Base-by-base conservation (phyloP, 2,113 vertebrate species). In the Sylvietta virens region DNA sequence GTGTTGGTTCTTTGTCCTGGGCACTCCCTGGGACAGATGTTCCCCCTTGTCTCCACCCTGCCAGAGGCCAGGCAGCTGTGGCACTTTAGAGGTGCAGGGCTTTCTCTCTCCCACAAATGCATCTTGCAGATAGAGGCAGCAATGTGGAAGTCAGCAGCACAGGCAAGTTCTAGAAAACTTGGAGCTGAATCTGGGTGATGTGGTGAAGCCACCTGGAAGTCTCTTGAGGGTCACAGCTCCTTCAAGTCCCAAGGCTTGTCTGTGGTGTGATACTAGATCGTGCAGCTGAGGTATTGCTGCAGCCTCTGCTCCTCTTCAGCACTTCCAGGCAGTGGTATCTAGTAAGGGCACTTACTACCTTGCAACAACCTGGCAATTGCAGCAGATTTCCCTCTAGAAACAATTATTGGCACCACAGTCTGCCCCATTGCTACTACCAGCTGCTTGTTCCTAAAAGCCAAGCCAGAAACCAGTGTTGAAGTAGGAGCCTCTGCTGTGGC, bases 61-160 rank as follows among this genome's bases (percentile, higher is more conserved):
- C 27, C 54, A 33, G 39, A 67, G 39, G 19, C 30, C n/a, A 9
- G 22, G 39, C 39, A 57, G 27, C 53, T 48, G 57, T 3, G 4
- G 60, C 2, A 3, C 22, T 24, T 8, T 24, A 33, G 67, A 45
- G 24, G 11, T 56, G 60, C 15, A 26, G 48, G n/a, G 31, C 86
- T 79, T 51, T 33, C 19, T 40, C 50, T 87, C 4, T 0, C 48
- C 31, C 42, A 7, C 10, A 19, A 2, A 18, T 1, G 20, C 12
- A 6, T 44, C 8, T 6, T 3, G 0, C 33, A 61, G n/a, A 12
- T 47, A 74, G 64, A 71, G 53, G 44, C 27, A 27, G 18, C 0
- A 0, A 10, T 30, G 40, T 53, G 61, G 28, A 71, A 85, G 53
- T n/a, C 69, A 45, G 54, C 0, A 0, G 26, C 28, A 39, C 16